These are phyloP conservation scores for Eurystomus gularis DNA, from an alignment of 2,113 vertebrate species.

Conservation along the genomic window DNA sequence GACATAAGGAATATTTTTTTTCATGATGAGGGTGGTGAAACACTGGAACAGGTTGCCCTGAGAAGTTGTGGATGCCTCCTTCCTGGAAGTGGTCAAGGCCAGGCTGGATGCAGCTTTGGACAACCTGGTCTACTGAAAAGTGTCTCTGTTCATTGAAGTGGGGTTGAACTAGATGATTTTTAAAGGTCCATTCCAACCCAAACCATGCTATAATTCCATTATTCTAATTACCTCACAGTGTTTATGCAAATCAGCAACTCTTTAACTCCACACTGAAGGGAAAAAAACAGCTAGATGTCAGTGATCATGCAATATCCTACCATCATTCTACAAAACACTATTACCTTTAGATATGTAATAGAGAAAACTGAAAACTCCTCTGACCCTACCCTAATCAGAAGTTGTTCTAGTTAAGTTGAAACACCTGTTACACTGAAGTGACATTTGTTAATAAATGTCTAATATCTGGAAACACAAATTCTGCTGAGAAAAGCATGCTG, in stretches of 20 bases:
- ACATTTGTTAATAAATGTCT: background rate
- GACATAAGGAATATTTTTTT: background rate
- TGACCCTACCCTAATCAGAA: background rate
- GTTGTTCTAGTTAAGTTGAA: background rate
- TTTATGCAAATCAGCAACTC: background rate
- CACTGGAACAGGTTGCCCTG: background rate
- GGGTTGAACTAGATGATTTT: background rate
- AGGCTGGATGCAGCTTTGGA: rapidly evolving
- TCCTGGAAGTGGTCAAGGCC: background rate
- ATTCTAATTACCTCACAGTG: background rate
- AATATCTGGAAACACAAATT: background rate
- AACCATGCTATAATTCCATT: background rate
- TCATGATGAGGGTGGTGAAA: background rate
- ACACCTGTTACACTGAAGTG: background rate
- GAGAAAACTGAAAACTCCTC: background rate
- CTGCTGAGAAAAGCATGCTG: background rate
- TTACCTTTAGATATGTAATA: background rate
- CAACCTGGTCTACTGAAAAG: background rate
- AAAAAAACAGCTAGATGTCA: background rate
- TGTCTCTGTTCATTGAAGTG: background rate
- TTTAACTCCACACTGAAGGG: background rate
- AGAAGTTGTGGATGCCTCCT: background rate
- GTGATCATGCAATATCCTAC: background rate
- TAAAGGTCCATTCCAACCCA: background rate
- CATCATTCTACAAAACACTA: background rate